Percentiles rank a stretch among this genome's conserved stretches.
Evolutionary conservation across 2,888 invertebrate species (phyloP).

Genomic region (Ceriagrion tenellum): DNA sequence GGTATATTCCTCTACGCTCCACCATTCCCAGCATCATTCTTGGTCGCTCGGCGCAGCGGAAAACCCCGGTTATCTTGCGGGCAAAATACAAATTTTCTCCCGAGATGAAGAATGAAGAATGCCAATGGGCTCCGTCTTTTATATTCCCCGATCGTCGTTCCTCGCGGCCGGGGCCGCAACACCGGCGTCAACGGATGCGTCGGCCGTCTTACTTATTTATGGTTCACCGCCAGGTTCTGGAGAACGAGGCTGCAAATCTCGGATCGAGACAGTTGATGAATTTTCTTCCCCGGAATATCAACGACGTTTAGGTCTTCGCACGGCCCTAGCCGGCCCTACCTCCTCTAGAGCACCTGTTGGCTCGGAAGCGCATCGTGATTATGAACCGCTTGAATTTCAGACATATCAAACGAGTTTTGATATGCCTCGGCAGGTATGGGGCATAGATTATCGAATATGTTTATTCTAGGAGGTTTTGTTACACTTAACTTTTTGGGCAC

Average conservation of each 20-base stretch:
- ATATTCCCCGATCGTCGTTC: background rate
- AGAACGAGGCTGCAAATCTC: slow-evolving; percentile 22
- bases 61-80: background rate
- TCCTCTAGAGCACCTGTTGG: background rate
- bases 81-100: background rate
- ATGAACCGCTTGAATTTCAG: background rate
- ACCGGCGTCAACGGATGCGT: background rate
- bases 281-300: slow-evolving; percentile 28
- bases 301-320: background rate
- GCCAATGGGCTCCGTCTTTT: background rate
- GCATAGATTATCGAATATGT: too few relatives aligned
- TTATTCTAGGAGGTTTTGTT: too few relatives aligned
- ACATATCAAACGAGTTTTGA: background rate
- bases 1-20: background rate
- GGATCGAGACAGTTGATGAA: background rate
- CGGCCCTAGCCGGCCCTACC: background rate
- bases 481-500: too few relatives aligned
- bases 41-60: background rate
- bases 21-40: background rate
- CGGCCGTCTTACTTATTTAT: background rate
- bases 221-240: background rate
- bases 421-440: too few relatives aligned
- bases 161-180: background rate
- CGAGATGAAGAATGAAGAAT: background rate
- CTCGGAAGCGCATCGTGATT: background rate